These are phyloP conservation scores for Rana temporaria DNA, from an alignment of 2,113 vertebrate genomes.

Conservation along the genomic window DNA sequence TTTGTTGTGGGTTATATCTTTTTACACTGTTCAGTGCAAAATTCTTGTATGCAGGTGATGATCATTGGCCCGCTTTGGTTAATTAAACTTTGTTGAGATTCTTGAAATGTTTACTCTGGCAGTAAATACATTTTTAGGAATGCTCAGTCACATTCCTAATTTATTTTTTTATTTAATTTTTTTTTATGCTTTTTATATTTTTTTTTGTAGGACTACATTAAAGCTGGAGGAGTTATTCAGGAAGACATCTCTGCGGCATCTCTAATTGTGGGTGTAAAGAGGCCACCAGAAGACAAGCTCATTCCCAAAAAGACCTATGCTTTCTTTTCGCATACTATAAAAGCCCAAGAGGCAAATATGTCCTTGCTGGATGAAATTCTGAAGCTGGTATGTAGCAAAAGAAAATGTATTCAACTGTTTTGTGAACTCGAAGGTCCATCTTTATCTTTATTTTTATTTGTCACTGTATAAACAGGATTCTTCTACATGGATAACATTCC, in stretches of 20 bases:
- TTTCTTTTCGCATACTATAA: constrained; percentile 98
- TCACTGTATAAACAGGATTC: no score
- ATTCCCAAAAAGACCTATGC: constrained; percentile 92
- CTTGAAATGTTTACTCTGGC: no score
- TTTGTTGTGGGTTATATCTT: no score
- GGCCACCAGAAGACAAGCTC: constrained; percentile 88
- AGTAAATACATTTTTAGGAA: no score
- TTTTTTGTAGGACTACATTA: constrained; percentile 84
- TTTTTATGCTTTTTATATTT: constrained; percentile 30
- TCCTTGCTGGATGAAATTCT: constrained; percentile 89
- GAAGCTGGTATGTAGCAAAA: constrained; percentile 80
- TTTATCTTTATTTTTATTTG: no score
- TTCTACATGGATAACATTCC: no score
- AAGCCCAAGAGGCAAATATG: constrained; percentile 98
- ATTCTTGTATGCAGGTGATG: no score
- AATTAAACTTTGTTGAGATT: no score
- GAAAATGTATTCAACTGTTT: background rate
- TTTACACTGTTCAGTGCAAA: no score
- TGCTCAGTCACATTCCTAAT: no score
- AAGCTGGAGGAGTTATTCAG: constrained; percentile 89
- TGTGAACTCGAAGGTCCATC: background rate
- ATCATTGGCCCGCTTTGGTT: no score
- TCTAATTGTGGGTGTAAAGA: constrained; percentile 94
- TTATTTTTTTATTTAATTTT: background rate
- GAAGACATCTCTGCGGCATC: constrained; percentile 95